These are phyloP conservation scores for Thalassoma bifasciatum DNA, from an alignment of 2,113 vertebrate species.

Conservation along the genomic window DNA sequence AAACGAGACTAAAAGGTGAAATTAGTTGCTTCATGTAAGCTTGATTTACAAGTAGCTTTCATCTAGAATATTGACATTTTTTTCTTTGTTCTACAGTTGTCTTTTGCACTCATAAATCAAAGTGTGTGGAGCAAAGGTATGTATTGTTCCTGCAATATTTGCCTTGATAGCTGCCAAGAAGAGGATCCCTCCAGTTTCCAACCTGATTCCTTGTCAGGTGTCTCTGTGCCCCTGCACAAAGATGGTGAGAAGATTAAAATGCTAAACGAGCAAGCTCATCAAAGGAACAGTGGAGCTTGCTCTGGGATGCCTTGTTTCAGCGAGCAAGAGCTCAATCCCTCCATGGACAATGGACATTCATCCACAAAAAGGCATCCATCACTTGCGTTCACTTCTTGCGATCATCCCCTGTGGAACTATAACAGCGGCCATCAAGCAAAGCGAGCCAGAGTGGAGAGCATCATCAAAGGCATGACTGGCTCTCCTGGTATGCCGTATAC, in stretches of 20 bases:
- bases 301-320: constrained; percentile 50
- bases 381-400: constrained; percentile 46
- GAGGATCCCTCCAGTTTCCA: constrained; percentile 66
- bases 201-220: constrained; percentile 61
- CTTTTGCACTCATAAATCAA: constrained; percentile 60
- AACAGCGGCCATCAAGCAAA: constrained; percentile 86
- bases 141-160: constrained; percentile 56
- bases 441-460: constrained; percentile 92
- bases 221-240: constrained; percentile 75
- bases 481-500: constrained; percentile 51
- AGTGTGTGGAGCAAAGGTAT: constrained; percentile 66
- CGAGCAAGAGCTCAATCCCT: constrained; percentile 52
- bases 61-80: too few species aligned
- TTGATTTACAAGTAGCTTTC: too few species aligned
- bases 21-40: too few species aligned
- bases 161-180: constrained; percentile 48
- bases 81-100: background rate
- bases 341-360: constrained; percentile 56
- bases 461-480: constrained; percentile 87
- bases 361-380: constrained; percentile 33
- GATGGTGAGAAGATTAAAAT: constrained; percentile 47
- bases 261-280: constrained; percentile 66
- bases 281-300: constrained; percentile 56
- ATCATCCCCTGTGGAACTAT: constrained; percentile 63
- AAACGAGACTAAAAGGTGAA: too few species aligned